These are phyloP conservation scores for Chaetoderma sp. DNA, from an alignment of 2,888 invertebrate genomes.

Conservation along the genomic window DNA sequence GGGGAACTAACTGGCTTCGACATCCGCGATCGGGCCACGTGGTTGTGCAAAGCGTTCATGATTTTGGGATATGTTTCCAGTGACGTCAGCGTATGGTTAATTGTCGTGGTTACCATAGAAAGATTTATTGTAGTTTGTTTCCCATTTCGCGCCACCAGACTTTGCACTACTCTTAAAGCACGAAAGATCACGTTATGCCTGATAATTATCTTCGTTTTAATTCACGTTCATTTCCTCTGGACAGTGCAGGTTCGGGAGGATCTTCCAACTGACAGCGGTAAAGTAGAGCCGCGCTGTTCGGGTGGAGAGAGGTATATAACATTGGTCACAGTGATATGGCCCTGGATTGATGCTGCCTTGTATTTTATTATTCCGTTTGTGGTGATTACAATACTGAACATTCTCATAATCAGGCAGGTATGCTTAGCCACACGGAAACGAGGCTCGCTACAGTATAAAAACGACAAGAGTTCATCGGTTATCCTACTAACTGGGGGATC, in stretches of 20 bases:
- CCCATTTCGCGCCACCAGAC: slow-evolving; percentile 57
- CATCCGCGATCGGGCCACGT: slow-evolving; percentile 48
- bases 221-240: slow-evolving; percentile 62
- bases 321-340: slow-evolving; percentile 56
- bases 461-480: background rate
- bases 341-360: slow-evolving; percentile 64
- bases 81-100: slow-evolving; percentile 65
- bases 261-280: slow-evolving; percentile 29
- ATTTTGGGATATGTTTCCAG: slow-evolving; percentile 58
- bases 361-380: slow-evolving; percentile 62
- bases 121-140: slow-evolving; percentile 64
- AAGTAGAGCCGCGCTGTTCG: slow-evolving; percentile 37
- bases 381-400: slow-evolving; percentile 56
- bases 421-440: slow-evolving; percentile 37
- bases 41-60: slow-evolving; percentile 59
- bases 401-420: slow-evolving; percentile 61
- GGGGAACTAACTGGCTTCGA: slow-evolving; percentile 56
- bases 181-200: slow-evolving; percentile 50
- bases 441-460: background rate
- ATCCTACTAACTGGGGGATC: background rate
- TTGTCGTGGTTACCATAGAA: slow-evolving; percentile 65
- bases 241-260: slow-evolving; percentile 39
- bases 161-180: slow-evolving; percentile 57
- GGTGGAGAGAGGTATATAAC: slow-evolving; percentile 23
- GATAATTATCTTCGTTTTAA: slow-evolving; percentile 44